Evolutionary conservation across 1,140 invertebrate genomes (phyloP).

Genomic region (Lepidurus apus): DNA sequence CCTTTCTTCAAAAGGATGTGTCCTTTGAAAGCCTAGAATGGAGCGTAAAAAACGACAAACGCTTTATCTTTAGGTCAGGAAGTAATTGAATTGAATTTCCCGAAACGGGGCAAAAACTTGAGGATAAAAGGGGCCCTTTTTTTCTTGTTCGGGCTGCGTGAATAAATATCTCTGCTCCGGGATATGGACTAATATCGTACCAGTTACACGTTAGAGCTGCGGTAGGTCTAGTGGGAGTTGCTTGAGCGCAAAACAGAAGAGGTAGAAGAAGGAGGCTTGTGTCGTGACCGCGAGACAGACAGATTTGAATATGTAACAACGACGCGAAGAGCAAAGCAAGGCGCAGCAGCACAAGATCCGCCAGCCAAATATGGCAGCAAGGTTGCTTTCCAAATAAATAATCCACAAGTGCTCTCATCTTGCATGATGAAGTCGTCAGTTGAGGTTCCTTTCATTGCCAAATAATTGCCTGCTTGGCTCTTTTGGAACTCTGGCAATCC

Average conservation of each 20-base stretch:
- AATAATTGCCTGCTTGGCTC: background rate
- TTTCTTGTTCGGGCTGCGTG: background rate
- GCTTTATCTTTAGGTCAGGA: background rate
- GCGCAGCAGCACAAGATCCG: slow-evolving; percentile 4
- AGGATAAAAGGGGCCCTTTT: background rate
- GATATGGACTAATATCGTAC: background rate
- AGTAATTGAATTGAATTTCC: too few relatives aligned
- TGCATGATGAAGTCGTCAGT: slow-evolving; percentile 2
- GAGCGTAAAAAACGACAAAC: background rate
- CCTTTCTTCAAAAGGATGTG: background rate
- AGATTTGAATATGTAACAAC: slow-evolving; percentile 19
- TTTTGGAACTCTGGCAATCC: background rate
- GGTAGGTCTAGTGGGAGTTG: slow-evolving; percentile 13
- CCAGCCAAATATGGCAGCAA: slow-evolving; percentile 18
- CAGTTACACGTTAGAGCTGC: background rate
- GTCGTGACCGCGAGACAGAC: slow-evolving; percentile 10
- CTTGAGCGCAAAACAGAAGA: background rate
- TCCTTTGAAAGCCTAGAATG: background rate
- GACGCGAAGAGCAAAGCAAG: slow-evolving; percentile 7
- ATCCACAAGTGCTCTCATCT: slow-evolving; percentile 13
- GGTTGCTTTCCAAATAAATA: slow-evolving; percentile 13
- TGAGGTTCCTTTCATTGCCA: slow-evolving; percentile 11
- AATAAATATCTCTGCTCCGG: background rate
- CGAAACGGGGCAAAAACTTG: background rate
- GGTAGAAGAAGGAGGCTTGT: slow-evolving; percentile 18